Evolutionary conservation across 37 sponge, comb jelly and placozoan species (phyloP), one percentile per base, ranked within the genome.

Genomic region (Aplysina aerophoba): DNA sequence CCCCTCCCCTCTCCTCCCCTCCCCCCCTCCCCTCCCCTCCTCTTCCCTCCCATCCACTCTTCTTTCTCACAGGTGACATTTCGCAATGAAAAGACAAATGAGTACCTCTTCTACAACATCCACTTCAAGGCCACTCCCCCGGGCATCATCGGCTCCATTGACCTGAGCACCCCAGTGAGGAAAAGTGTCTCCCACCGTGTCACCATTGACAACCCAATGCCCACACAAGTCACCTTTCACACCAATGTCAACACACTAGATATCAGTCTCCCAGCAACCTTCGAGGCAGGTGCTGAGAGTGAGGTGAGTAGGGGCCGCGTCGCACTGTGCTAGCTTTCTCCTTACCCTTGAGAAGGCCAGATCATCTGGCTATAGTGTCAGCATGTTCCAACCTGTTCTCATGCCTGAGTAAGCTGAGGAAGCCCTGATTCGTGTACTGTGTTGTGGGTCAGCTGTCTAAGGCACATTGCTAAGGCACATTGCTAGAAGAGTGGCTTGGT

Each of bases 101-200:
- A 99, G 87, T 96, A 89, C 88, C 88, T 89, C 57, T 96, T 92
- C 92, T 99, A 96, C 85, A 62, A 87, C 30, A 86, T 99, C 55
- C 67, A 72, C 56, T 93, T 97, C 88, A 99, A 96, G 79, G 90
- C 95, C 64, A 90, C 92, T 11, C 85, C 97, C 6, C 84, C 99
- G 0, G 99, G 95, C 11, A 86, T 95, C 59, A 91, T 99, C 13
- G 82, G 68, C 61, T 93, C 95, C 38, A 92, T 99, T 41, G 85
- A 92, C 28, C 94, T 99, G 67, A 91, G 79, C 62, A 97, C 97
- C 17, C 88, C 93, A 38, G 97, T 96, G 33, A 53, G 99, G 39
- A 89, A 90, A 89, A 91, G 89, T 73, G 89, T 90, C 58, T 87
- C 94, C 17, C 91, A 96, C 81, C 54, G 83, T 31, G 79, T 99